Evolutionary conservation across 1,140 invertebrate species (phyloP), one percentile per base, ranked within the genome.

Genomic region (Anoplolepis gracilipes): DNA sequence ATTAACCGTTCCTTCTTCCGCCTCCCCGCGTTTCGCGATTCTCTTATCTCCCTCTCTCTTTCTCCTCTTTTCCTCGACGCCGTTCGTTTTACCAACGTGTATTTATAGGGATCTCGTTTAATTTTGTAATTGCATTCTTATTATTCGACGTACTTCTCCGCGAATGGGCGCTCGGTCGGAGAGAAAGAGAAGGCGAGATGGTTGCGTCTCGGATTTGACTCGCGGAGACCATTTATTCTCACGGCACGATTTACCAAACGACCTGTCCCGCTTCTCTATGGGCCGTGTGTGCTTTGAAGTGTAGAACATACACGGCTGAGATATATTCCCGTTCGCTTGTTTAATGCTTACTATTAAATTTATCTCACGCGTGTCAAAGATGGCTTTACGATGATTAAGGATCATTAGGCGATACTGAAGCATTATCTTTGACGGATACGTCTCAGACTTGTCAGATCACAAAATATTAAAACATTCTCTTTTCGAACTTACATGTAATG

Each of bases 1-100:
- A 93, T 93, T 93, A 93, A 93, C 93, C 88, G 88, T 92, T 90
- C 87, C 86, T 88, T 87, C 88, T 84, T 88, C 90, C 86, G 85
- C 79, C 86, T 87, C 79, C 65, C 42, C 53, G 42, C 28, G 62
- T 81, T 67, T 81, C 36, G 46, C 61, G 49, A 55, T 78, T 30
- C 13, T 28, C 39, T 36, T 30, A 16, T 39, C 10, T 30, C 13
- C 16, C 19, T 39, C 13, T 53, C 59, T 55, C 42, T 28, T 22
- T 49, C 46, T 8, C 22, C 57, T 36, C 42, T 28, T 76, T 76
- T 39, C n/a, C 67, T 10, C 53, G 8, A 33, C 42, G 22, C 53
- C 46, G 36, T 55, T 22, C 22, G 61, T 59, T 25, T 25, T 36
- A 46, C 22, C 25, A 6, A 57, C n/a, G 53, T 64, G 90, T 90